Base-by-base conservation (phyloP, 2,888 invertebrate species). In the Ichneumon xanthorius region DNA sequence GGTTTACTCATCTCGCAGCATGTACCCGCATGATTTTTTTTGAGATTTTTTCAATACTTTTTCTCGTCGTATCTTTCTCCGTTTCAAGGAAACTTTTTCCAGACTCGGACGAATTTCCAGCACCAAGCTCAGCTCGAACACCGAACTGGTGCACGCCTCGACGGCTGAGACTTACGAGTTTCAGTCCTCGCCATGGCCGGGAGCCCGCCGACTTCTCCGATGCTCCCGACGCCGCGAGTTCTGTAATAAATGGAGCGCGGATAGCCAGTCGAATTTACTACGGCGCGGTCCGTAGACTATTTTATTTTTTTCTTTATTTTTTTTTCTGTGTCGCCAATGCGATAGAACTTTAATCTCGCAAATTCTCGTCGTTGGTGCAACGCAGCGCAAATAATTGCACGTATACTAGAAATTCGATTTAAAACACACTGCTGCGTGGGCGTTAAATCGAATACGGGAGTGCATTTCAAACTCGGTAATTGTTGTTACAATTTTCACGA, bases 161-260 rank as follows among this genome's bases (percentile, higher is more conserved):
- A 50, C 71, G 58, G 75, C 85, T 65, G 70, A 75, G 82, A 85
- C 82, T 73, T 73, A 85, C 82, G 79, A 82, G 82, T 82, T 85
- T 85, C 45, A 68, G 81, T 82, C 37, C 67, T 79, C 70, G 50
- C 68, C 33, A 53, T 70, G 48, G 58, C 53, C 68, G 45, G 45
- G 53, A 73, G 53, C 77, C 37, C 68, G 37, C 53, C 77, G 61
- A 63, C 71, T 19, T 50, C 67, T 70, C 37, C 71, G 19, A 71
- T 26, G 65, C 71, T 76, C 14, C 40, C 65, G 63, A 71, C 65
- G 40, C 61, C 73, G 53, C 73, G 72, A 85, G 55, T 55, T 78
- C 48, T 58, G 61, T 78, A 71, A 85, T 81, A 85, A 85, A 85
- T 81, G 81, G 81, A 85, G 78, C 85, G 78, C 55, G 77, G 81